These are phyloP conservation scores for Phyllotreta striolata DNA, from an alignment of 2,888 invertebrate species.

Conservation along the genomic window DNA sequence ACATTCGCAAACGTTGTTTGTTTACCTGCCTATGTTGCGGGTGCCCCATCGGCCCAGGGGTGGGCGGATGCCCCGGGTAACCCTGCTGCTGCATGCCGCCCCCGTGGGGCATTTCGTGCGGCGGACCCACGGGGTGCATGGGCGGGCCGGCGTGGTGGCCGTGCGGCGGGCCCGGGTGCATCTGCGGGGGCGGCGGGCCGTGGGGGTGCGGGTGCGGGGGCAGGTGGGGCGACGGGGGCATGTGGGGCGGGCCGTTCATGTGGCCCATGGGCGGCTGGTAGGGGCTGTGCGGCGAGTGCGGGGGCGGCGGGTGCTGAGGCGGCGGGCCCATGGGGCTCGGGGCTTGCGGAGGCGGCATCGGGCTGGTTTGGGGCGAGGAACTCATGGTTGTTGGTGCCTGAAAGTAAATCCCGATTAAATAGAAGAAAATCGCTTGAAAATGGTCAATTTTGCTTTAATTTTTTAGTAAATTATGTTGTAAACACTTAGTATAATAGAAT, in stretches of 20 bases:
- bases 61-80: conserved; percentile 24
- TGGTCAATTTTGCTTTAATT: no score
- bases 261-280: conserved; percentile 49
- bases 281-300: conserved; percentile 62
- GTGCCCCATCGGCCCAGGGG: conserved; percentile 45
- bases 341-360: conserved; percentile 87
- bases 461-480: no score
- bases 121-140: conserved; percentile 33
- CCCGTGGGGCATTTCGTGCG: conserved; percentile 58
- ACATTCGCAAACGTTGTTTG: no score
- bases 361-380: conserved; percentile 84
- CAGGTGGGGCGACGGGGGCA: conserved; percentile 26
- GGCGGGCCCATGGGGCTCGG: conserved; percentile 89
- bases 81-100: conserved; percentile 38
- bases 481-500: no score
- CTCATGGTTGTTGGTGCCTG: conserved; percentile 57
- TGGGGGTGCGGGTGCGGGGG: conserved; percentile 23
- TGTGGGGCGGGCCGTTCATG: conserved; percentile 46
- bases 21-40: conserved; percentile 3
- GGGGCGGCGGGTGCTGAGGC: conserved; percentile 80
- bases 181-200: conserved; percentile 1
- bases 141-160: conserved; percentile 29
- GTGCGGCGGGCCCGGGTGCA: conserved; percentile 11
- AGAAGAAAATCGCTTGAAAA: no score
- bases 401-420: no score